These are phyloP conservation scores for Colossoma macropomum DNA, from an alignment of 2,113 vertebrate species.

Conservation along the genomic window DNA sequence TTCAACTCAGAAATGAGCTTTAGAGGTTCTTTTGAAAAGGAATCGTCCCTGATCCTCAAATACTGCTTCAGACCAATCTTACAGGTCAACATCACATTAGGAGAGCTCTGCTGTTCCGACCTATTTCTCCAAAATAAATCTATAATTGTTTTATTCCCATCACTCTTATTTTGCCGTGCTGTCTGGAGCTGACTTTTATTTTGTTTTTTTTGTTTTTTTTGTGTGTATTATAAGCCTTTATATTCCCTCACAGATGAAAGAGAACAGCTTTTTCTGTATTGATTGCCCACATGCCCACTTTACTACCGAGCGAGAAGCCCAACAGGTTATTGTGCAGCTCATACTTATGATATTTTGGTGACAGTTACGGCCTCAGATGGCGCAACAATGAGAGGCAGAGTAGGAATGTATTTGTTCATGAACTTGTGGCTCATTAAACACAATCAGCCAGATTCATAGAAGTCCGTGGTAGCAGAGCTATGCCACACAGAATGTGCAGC, in stretches of 20 bases:
- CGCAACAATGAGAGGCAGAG: too few relatives aligned
- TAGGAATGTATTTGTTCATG: too few relatives aligned
- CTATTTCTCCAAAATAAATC: not conserved
- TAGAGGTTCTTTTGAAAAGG: not conserved
- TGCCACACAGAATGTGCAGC: too few relatives aligned
- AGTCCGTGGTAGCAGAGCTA: too few relatives aligned
- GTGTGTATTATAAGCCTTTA: too few relatives aligned
- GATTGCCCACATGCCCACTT: not conserved
- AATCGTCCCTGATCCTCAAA: not conserved
- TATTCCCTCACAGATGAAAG: too few relatives aligned
- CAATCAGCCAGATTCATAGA: too few relatives aligned
- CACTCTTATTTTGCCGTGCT: not conserved
- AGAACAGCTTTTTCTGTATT: not conserved
- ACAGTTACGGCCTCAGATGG: too few relatives aligned
- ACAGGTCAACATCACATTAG: not conserved
- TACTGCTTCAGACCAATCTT: not conserved
- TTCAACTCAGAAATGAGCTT: conserved; percentile 1
- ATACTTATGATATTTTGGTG: too few relatives aligned
- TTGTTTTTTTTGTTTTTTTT: not conserved
- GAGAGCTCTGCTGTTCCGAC: not conserved
- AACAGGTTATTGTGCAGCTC: not conserved
- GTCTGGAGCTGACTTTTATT: not conserved
- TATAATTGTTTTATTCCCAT: not conserved
- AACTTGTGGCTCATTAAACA: too few relatives aligned
- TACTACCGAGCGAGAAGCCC: not conserved